Base-by-base conservation (phyloP, 1,140 invertebrate species). In the Xylocopa sonorina region DNA sequence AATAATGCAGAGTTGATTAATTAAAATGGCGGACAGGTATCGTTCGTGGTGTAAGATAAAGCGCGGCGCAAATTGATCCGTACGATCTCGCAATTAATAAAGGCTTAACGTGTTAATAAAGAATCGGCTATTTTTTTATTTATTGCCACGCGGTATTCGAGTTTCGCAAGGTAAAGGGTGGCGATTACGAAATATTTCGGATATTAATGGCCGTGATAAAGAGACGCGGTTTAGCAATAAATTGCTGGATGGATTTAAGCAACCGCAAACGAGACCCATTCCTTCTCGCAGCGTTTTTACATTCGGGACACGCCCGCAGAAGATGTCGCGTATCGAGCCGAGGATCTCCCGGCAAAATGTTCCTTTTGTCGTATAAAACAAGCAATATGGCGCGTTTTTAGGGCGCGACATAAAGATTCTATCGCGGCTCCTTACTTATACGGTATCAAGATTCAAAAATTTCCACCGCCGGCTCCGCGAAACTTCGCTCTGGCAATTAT, bases 381-480 rank as follows among this genome's bases (percentile, higher is more conserved):
- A 77, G 75, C 66, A 77, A 77, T 77, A 71, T 58, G 75, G 41
- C 64, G 66, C 75, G 66, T 77, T 77, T 77, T 77, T 77, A 69
- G 75, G 75, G 75, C 75, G 75, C 75, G 53, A 77, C 66, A 38
- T 69, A 71, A 77, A 77, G 75, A 77, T 77, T 71, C 75, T 77
- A 77, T 77, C 75, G 41, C 53, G 24, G 53, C 53, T 32, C 66
- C 75, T 77, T 69, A 77, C 75, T 77, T 77, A 41, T 50, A 21
- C 75, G 53, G 32, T 77, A 77, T 77, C 75, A 77, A 77, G 75
- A 77, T 77, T n/a, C 43, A 77, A 71, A 77, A 77, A 71, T 58
- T 77, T 60, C 21, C 66, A 60, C 75, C 34, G 29, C 32, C 71
- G 71, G 58, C 71, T 24, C 50, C 50, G 34, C 41, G 29, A 55